These are phyloP conservation scores for Pluvianellus socialis DNA, from an alignment of 2,113 vertebrate species.

Conservation along the genomic window DNA sequence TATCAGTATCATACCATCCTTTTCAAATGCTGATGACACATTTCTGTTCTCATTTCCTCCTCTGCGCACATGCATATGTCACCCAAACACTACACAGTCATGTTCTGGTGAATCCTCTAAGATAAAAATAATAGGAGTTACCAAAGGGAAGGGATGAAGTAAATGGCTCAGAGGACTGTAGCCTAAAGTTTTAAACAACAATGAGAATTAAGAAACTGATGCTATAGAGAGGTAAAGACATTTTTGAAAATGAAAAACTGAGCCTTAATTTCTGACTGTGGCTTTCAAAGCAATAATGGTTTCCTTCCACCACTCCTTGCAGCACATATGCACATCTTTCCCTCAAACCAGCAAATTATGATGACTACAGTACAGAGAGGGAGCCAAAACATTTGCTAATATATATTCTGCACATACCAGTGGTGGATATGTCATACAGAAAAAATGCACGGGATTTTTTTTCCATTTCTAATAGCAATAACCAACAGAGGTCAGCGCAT, in stretches of 20 bases:
- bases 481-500: background rate
- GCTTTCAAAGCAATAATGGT: background rate
- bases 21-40: background rate
- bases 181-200: background rate
- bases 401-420: conserved; percentile 18
- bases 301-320: background rate
- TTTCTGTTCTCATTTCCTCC: background rate
- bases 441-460: conserved; percentile 20
- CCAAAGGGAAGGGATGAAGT: background rate
- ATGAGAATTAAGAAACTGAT: background rate
- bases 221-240: background rate
- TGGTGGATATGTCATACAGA: conserved; percentile 4
- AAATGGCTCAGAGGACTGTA: background rate
- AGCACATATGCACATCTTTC: background rate
- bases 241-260: background rate
- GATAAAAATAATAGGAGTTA: background rate
- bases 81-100: background rate
- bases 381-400: conserved; percentile 19
- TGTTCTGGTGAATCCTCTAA: background rate
- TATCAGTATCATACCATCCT: background rate
- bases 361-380: background rate
- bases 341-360: background rate
- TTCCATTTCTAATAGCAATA: background rate
- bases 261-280: background rate
- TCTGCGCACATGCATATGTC: background rate